These are phyloP conservation scores for Mercenaria mercenaria DNA, from an alignment of 1,140 invertebrate species.

Conservation along the genomic window DNA sequence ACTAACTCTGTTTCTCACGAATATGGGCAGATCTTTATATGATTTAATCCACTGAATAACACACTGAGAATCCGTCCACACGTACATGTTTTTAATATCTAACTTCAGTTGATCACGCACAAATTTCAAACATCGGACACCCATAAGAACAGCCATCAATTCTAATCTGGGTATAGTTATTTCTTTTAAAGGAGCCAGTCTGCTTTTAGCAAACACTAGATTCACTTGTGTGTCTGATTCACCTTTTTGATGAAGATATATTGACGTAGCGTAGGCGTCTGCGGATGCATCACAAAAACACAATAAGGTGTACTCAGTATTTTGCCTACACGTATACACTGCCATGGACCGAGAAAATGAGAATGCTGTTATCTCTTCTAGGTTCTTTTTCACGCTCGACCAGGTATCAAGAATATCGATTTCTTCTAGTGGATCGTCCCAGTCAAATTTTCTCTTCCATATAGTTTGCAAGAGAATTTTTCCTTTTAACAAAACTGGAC, in stretches of 20 bases:
- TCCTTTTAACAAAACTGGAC: background rate
- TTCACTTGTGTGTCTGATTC: background rate
- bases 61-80: slow-evolving; percentile 5
- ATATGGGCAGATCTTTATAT: background rate
- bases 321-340: too few species aligned
- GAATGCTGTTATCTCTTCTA: too few species aligned
- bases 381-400: too few species aligned
- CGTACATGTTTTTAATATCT: background rate
- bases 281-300: slow-evolving; percentile 25
- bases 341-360: too few species aligned
- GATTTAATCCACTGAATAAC: slow-evolving; percentile 4
- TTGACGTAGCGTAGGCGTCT: background rate
- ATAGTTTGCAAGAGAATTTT: too few species aligned
- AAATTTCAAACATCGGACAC: background rate
- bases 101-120: background rate
- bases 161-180: background rate
- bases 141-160: background rate
- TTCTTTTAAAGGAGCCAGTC: background rate
- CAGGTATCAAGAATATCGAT: too few species aligned
- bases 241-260: slow-evolving; percentile 1
- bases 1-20: slow-evolving; percentile 15
- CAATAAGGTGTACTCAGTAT: background rate
- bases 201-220: slow-evolving; percentile 7
- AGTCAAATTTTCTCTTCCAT: too few species aligned
- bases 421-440: too few species aligned